Evolutionary conservation across 2,113 vertebrate species (phyloP).

Genomic region (Chlorodrepanis virens): DNA sequence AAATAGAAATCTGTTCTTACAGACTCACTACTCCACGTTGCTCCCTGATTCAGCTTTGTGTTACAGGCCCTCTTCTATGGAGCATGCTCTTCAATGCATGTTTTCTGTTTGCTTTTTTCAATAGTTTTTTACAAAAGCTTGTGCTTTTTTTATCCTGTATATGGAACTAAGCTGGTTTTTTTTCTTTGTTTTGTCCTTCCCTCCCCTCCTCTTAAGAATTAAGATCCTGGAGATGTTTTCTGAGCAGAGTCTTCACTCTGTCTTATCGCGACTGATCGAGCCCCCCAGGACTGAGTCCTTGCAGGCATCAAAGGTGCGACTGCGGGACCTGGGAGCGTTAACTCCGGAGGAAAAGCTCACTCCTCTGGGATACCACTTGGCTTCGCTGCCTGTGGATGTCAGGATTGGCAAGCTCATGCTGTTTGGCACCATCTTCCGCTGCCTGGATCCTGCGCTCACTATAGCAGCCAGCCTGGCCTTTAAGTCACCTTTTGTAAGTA

Average conservation of each 20-base stretch:
- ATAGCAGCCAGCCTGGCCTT: slow-evolving; percentile 96
- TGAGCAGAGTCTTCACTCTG: slow-evolving; percentile 80
- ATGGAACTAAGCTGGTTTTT: neutral
- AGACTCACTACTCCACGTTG: neutral
- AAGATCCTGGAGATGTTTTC: slow-evolving; percentile 94
- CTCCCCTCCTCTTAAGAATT: slow-evolving; percentile 73
- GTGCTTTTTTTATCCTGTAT: neutral
- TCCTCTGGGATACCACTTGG: slow-evolving; percentile 94
- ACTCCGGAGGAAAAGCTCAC: slow-evolving; percentile 88
- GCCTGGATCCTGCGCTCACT: slow-evolving; percentile 92
- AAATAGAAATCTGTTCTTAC: neutral
- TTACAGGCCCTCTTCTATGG: neutral
- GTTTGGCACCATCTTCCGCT: slow-evolving; percentile 96
- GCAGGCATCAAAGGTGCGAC: slow-evolving; percentile 83
- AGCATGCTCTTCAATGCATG: neutral
- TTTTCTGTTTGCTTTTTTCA: neutral
- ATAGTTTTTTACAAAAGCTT: neutral
- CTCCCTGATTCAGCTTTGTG: neutral
- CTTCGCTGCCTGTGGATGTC: slow-evolving; percentile 94
- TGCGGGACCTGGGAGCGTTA: slow-evolving; percentile 90
- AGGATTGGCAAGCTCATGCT: slow-evolving; percentile 97
- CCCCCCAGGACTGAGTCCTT: slow-evolving; percentile 82
- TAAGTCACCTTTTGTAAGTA: slow-evolving; percentile 95
- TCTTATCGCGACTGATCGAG: slow-evolving; percentile 89
- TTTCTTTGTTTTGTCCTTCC: neutral